These are phyloP conservation scores for Oreortyx pictus DNA, from an alignment of 2,797 vertebrate species.

Conservation along the genomic window DNA sequence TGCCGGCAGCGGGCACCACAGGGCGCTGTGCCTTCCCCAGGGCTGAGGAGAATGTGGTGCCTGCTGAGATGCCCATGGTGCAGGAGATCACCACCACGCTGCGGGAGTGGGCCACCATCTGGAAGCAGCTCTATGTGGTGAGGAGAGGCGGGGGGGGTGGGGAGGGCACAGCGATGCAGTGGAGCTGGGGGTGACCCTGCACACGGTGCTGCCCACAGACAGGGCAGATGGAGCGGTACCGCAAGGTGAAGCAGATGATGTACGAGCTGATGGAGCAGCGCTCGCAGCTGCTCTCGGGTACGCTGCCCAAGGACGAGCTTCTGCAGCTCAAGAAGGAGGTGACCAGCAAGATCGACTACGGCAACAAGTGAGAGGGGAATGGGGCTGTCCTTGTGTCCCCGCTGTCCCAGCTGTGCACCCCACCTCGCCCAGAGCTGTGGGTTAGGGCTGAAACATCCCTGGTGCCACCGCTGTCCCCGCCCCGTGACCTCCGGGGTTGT, in stretches of 20 bases:
- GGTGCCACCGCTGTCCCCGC: background rate
- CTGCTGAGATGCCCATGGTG: slow-evolving; percentile 59
- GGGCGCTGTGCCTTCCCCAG: background rate
- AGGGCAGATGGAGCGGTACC: slow-evolving; percentile 23
- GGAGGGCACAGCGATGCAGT: fast-evolving
- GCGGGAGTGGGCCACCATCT: slow-evolving; percentile 70
- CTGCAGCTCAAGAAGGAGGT: slow-evolving; percentile 71
- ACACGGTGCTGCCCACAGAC: background rate
- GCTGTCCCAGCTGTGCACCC: background rate
- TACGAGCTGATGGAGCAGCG: slow-evolving; percentile 69
- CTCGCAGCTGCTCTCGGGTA: slow-evolving; percentile 70
- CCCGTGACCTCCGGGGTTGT: background rate
- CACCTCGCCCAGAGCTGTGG: too few species aligned
- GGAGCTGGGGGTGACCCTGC: fast-evolving
- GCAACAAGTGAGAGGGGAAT: slow-evolving; percentile 54
- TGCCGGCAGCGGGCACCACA: fast-evolving
- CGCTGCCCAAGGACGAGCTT: slow-evolving; percentile 64
- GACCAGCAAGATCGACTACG: slow-evolving; percentile 70
- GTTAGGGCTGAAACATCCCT: background rate
- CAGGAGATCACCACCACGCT: slow-evolving; percentile 75
- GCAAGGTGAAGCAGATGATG: slow-evolving; percentile 64
- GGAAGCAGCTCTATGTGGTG: slow-evolving; percentile 72
- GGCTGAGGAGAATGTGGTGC: background rate
- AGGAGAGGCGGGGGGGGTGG: background rate
- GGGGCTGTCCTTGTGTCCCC: fast-evolving